Percentiles rank a stretch among this genome's conserved stretches.
phyloP scores from a whole-genome alignment of 1,140 invertebrate genomes.

The Drosophila tristis region DNA sequence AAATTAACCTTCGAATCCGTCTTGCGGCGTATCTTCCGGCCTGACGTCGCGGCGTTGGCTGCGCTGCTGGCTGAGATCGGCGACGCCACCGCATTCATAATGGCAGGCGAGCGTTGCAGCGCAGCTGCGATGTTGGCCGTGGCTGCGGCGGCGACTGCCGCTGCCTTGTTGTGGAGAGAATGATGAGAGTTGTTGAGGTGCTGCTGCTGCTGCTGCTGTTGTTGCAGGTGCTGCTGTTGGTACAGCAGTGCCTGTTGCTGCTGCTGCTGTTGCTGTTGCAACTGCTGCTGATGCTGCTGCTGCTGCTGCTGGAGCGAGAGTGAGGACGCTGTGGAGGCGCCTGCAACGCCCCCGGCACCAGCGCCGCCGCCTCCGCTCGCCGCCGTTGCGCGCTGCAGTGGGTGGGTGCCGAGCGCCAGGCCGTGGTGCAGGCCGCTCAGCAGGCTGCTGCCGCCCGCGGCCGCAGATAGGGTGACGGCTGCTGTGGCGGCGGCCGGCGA shows the following conservation, averaged over 20 bases:
- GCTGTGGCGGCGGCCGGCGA: conserved; percentile 82
- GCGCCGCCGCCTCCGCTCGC: conserved; percentile 55
- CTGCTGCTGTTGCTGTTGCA: conserved; percentile 39
- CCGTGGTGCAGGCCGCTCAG: conserved; percentile 62
- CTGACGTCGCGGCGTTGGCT: conserved; percentile 69
- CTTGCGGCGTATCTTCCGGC: conserved; percentile 81
- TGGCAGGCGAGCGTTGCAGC: conserved; percentile 74
- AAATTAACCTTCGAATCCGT: conserved; percentile 83
- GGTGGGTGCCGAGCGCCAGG: conserved; percentile 67
- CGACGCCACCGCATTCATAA: conserved; percentile 84
- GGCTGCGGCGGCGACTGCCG: conserved; percentile 47
- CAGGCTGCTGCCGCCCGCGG: conserved; percentile 61
- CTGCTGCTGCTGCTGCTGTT: conserved; percentile 43
- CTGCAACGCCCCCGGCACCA: conserved; percentile 57
- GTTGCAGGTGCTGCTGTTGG: conserved; percentile 38
- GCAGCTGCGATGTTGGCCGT: conserved; percentile 65
- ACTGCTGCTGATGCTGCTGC: conserved; percentile 54
- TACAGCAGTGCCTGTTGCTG: conserved; percentile 39
- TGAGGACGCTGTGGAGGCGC: conserved; percentile 49
- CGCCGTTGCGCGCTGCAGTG: conserved; percentile 68
- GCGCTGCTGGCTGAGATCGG: conserved; percentile 75
- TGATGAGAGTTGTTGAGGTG: conserved; percentile 60
- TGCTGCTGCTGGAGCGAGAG: conserved; percentile 54
- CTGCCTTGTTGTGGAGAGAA: conserved; percentile 58
- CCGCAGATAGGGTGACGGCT: conserved; percentile 75